Percentiles rank a stretch among this genome's conserved stretches.
Evolutionary conservation across 2,113 vertebrate species (phyloP).

Genomic region (Coregonus clupeaformis): DNA sequence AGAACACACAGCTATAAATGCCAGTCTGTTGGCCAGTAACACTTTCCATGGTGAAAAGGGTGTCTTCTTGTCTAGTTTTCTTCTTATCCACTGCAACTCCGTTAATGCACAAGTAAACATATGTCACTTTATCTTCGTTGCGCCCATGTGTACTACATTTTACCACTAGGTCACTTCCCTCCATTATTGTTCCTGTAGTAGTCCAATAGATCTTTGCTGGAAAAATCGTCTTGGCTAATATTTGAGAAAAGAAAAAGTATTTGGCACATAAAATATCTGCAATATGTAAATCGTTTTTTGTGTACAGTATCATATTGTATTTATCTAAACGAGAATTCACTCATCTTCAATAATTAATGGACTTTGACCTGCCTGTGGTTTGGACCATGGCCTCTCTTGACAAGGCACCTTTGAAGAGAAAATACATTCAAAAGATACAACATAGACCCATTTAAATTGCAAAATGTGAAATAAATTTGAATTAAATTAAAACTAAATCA

Average conservation of each 20-base stretch:
- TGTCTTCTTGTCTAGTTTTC: accelerated
- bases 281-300: background rate
- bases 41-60: background rate
- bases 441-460: too few species aligned
- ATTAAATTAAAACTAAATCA: too few species aligned
- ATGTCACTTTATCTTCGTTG: background rate
- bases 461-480: too few species aligned
- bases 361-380: constrained; percentile 13
- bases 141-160: constrained; percentile 50
- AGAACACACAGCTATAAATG: constrained; percentile 51
- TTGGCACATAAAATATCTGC: background rate
- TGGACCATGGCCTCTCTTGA: background rate
- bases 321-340: background rate
- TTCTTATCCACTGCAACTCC: accelerated
- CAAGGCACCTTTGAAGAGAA: constrained; percentile 10
- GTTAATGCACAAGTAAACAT: constrained; percentile 40
- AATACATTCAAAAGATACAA: too few species aligned
- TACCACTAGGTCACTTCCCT: constrained; percentile 34
- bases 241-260: background rate
- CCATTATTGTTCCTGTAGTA: constrained; percentile 18
- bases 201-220: constrained; percentile 41
- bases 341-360: background rate
- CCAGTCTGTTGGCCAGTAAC: constrained; percentile 17
- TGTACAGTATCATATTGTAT: too few species aligned
- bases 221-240: constrained; percentile 23